Evolutionary conservation across 2,113 vertebrate species (phyloP).

Genomic region (Myodes glareolus): DNA sequence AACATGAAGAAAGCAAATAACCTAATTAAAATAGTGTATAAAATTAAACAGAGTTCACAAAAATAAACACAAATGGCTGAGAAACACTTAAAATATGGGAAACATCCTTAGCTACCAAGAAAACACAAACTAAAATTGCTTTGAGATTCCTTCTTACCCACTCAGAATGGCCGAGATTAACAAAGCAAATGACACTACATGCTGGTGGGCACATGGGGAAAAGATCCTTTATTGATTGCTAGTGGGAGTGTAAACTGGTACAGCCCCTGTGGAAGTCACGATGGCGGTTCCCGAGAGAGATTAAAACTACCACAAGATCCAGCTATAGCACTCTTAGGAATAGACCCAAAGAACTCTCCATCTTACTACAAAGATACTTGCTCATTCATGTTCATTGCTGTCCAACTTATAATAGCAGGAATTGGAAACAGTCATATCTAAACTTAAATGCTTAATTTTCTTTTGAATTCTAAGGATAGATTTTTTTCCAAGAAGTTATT

Average conservation of each 20-base stretch:
- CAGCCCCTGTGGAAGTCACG: background rate
- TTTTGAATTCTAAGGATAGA: background rate
- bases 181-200: background rate
- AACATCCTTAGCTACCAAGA: background rate
- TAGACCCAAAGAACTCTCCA: background rate
- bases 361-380: background rate
- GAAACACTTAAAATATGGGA: background rate
- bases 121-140: background rate
- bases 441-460: background rate
- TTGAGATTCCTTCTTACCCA: background rate
- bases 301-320: background rate
- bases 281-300: too few species aligned
- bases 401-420: background rate
- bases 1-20: background rate
- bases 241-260: background rate
- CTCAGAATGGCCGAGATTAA: background rate
- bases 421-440: background rate
- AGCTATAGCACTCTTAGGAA: background rate
- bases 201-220: too few species aligned
- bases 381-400: background rate
- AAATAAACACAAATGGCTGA: background rate
- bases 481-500: constrained; percentile 26
- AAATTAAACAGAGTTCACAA: background rate
- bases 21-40: background rate
- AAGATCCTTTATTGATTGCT: background rate